These are phyloP conservation scores for Hyperopisus bebe DNA, from an alignment of 2,113 vertebrate species.

Conservation along the genomic window DNA sequence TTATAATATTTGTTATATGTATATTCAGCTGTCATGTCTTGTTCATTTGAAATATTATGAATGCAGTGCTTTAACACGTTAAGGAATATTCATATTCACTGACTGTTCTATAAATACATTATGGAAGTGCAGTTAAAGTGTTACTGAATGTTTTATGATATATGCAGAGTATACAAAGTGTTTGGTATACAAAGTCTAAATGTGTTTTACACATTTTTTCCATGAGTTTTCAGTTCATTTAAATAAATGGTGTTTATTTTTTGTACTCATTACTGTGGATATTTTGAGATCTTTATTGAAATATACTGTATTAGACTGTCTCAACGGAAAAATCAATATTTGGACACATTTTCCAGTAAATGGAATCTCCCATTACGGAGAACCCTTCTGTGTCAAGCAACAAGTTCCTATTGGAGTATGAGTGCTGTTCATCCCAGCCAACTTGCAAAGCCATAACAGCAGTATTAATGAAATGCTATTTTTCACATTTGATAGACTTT, in stretches of 20 bases:
- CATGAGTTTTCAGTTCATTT: not conserved
- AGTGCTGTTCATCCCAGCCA: not conserved
- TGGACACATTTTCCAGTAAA: not conserved
- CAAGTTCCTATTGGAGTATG: not conserved
- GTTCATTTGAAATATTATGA: not conserved
- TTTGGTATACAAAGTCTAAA: not conserved
- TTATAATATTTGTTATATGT: not conserved
- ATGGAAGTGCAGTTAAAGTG: not conserved
- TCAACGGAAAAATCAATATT: conserved; percentile 6
- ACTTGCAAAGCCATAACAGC: not conserved
- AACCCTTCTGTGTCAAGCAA: not conserved
- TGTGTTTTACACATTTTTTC: not conserved
- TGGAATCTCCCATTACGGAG: not conserved
- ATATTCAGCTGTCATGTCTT: not conserved
- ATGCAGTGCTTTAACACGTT: not conserved
- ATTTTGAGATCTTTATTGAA: not conserved
- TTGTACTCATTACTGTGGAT: not conserved
- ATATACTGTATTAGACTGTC: not conserved
- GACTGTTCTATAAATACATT: not conserved
- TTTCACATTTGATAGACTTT: not conserved
- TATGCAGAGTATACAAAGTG: no score
- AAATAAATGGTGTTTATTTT: not conserved
- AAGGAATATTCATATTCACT: not conserved
- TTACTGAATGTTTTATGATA: not conserved
- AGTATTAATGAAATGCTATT: not conserved